Base-by-base conservation (phyloP, 1,140 invertebrate genomes). In the Aphelenchoides fujianensis region DNA sequence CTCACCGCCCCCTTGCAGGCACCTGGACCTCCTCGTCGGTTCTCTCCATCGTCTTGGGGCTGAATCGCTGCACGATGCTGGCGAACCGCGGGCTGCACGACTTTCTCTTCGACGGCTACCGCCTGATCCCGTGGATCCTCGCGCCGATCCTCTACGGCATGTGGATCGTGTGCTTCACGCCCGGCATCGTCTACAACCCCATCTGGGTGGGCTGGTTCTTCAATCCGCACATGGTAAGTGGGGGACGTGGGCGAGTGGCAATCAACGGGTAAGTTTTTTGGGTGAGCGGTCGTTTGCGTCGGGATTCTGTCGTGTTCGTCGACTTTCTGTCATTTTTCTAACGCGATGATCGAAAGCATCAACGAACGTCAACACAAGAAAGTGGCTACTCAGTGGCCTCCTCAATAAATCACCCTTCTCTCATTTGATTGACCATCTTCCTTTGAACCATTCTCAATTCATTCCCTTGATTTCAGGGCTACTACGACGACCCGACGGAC, bases 391-490 rank as follows among this genome's bases (percentile, higher is more conserved):
- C n/a, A n/a, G n/a, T n/a, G n/a, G n/a, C n/a, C n/a, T n/a, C n/a
- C n/a, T n/a, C n/a, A n/a, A n/a, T n/a, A n/a, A n/a, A n/a, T n/a
- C n/a, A n/a, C n/a, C n/a, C n/a, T n/a, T n/a, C n/a, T n/a, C n/a
- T n/a, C n/a, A n/a, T n/a, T n/a, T n/a, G n/a, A n/a, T n/a, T n/a
- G n/a, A n/a, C n/a, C n/a, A n/a, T n/a, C n/a, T n/a, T n/a, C n/a
- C n/a, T n/a, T n/a, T n/a, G n/a, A n/a, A n/a, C n/a, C n/a, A n/a
- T n/a, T n/a, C n/a, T n/a, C n/a, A n/a, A n/a, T n/a, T n/a, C n/a
- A n/a, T n/a, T n/a, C n/a, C n/a, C n/a, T n/a, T n/a, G n/a, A n/a
- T 48, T 48, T 48, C 55, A 59, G 19, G 55, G 55, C 7, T 59
- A 59, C 23, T 59, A 30, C 55, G 55, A 59, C 23, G 55, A 59